Base-by-base conservation (phyloP, 2,113 vertebrate genomes). In the Harpagus bidentatus region DNA sequence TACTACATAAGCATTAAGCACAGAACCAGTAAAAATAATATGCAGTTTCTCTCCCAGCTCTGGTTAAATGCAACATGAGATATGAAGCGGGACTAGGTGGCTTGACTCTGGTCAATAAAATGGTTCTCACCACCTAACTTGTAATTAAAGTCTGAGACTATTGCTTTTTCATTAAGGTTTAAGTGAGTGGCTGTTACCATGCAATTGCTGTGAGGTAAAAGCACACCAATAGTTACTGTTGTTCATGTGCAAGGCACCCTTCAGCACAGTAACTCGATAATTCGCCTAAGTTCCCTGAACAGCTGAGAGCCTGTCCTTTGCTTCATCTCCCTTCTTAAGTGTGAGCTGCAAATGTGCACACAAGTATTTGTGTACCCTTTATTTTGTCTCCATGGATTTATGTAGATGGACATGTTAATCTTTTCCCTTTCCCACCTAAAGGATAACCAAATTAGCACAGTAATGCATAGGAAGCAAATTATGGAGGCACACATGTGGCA, bases 101-200 rank as follows among this genome's bases (percentile, higher is more conserved):
- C 22, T 86, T 79, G 63, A 69, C n/a, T 80, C 55, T 62, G 55
- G 43, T 56, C 72, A 84, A 48, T 76, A 88, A 85, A 96, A 96
- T 28, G 17, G 84, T 61, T 93, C 74, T 79, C 26, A 66, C 82
- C 79, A 95, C 52, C 79, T 77, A 56, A 63, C 16, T 96, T 16
- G 43, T 59, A 71, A 92, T 76, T 95, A 74, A 97, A 90, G 36
- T 61, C 56, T 90, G 56, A 91, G 55, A 85, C 22, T 89, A 61
- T 18, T 76, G 81, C 11, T 76, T 96, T 93, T 93, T 95, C 70
- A 77, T 88, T 90, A 89, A 21, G 42, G 42, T 91, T 88, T 91
- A 92, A 93, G 38, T 56, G 53, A 84, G 88, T 47, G 38, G 52
- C 67, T 63, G 52, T 79, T 86, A 84, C 50, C 40, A 71, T 84